Evolutionary conservation across 2,113 vertebrate genomes (phyloP).

Genomic region (Pomatostomus ruficeps): DNA sequence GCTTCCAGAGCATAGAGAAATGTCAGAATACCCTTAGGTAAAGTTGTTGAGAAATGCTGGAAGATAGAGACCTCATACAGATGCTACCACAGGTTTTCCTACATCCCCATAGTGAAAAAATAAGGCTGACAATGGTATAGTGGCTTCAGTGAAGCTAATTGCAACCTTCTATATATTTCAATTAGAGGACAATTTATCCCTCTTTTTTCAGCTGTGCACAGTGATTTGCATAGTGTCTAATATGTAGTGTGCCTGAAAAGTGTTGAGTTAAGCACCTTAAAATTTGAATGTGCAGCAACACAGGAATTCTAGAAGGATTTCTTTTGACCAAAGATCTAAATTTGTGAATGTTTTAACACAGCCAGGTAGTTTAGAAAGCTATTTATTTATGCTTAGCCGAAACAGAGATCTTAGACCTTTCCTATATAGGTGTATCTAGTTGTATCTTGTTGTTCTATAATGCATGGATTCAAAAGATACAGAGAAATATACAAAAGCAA

Average conservation of each 20-base stretch:
- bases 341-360: neutral
- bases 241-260: neutral
- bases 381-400: neutral
- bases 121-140: neutral
- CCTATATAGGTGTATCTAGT: neutral
- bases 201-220: neutral
- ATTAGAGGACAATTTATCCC: neutral
- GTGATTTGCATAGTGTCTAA: neutral
- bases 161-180: neutral
- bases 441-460: rapidly evolving
- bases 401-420: neutral
- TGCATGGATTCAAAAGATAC: neutral
- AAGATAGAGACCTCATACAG: neutral
- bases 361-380: neutral
- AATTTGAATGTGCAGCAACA: neutral
- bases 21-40: neutral
- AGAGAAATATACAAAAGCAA: neutral
- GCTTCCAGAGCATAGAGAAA: neutral
- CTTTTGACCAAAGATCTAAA: neutral
- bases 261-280: neutral
- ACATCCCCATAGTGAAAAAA: neutral
- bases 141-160: neutral
- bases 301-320: neutral
- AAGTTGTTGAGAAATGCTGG: neutral
- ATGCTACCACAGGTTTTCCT: neutral